A percentile compares a stretch with the other conserved stretches of the same genome.
Evolutionary conservation across 2,113 vertebrate genomes (phyloP).

Genomic region (Petrocephalus microphthalmus): DNA sequence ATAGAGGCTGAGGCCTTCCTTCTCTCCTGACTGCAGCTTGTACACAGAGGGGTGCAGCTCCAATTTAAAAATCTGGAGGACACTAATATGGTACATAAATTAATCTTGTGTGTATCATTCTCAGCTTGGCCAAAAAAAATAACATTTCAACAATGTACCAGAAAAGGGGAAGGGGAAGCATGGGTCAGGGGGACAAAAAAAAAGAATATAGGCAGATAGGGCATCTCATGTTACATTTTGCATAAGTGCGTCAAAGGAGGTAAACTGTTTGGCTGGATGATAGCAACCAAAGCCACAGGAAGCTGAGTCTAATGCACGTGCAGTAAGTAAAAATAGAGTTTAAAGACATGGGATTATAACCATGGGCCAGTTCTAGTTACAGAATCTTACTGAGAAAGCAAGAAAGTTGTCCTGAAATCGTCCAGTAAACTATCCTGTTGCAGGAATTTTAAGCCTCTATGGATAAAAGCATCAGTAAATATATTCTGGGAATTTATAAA

Average conservation of each 20-base stretch:
- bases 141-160: background rate
- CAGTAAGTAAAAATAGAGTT: background rate
- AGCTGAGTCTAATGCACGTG: background rate
- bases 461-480: background rate
- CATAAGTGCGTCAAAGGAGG: background rate
- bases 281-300: background rate
- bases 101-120: background rate
- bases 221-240: no score
- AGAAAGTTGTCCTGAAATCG: background rate
- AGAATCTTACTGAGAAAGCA: background rate
- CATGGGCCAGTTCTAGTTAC: background rate
- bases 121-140: no score
- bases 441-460: background rate
- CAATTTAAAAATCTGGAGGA: conserved; percentile 93
- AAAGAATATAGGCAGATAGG: no score
- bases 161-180: no score
- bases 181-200: no score
- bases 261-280: background rate
- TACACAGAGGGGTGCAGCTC: conserved; percentile 93
- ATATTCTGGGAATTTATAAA: background rate
- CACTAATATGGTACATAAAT: conserved; percentile 49
- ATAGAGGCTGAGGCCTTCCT: conserved; percentile 93
- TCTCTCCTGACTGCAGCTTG: conserved; percentile 82
- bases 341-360: background rate
- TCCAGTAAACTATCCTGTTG: background rate